These are phyloP conservation scores for Drusus annulatus DNA, from an alignment of 1,140 invertebrate genomes.

Conservation along the genomic window DNA sequence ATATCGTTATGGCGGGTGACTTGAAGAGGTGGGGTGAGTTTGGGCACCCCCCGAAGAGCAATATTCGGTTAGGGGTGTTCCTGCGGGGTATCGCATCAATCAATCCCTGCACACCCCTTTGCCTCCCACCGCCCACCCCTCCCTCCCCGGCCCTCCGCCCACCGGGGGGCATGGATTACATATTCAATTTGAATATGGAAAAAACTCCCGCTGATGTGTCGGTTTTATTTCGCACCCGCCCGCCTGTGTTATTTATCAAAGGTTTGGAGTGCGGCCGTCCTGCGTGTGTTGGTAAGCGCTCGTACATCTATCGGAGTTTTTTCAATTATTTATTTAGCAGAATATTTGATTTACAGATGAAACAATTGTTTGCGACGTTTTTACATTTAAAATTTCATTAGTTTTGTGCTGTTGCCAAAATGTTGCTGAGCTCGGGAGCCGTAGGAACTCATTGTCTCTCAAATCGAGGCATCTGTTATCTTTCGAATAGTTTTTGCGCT, in stretches of 20 bases:
- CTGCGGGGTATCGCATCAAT: constrained; percentile 56
- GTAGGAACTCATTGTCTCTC: background rate
- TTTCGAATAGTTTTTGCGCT: background rate
- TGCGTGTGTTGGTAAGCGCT: constrained; percentile 13
- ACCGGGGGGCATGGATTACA: constrained; percentile 45
- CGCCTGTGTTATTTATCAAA: constrained; percentile 47
- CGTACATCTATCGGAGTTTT: constrained; percentile 23
- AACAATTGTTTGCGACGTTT: constrained; percentile 35
- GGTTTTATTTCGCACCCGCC: constrained; percentile 44
- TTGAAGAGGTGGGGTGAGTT: constrained; percentile 27
- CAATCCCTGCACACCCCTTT: constrained; percentile 40
- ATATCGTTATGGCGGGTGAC: constrained; percentile 42
- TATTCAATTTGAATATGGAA: constrained; percentile 56
- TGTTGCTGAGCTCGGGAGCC: background rate
- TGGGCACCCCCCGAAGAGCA: constrained; percentile 29
- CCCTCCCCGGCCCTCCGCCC: background rate
- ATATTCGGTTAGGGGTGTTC: constrained; percentile 41
- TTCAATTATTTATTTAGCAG: constrained; percentile 36
- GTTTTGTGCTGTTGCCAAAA: constrained; percentile 29
- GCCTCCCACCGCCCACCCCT: background rate
- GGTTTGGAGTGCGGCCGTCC: constrained; percentile 22
- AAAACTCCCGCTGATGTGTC: constrained; percentile 46
- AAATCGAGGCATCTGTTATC: constrained; percentile 25
- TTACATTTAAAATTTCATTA: constrained; percentile 33
- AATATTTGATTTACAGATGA: constrained; percentile 39